phyloP scores from a whole-genome alignment of 1,140 invertebrate species.

The Drosophila virilis region DNA sequence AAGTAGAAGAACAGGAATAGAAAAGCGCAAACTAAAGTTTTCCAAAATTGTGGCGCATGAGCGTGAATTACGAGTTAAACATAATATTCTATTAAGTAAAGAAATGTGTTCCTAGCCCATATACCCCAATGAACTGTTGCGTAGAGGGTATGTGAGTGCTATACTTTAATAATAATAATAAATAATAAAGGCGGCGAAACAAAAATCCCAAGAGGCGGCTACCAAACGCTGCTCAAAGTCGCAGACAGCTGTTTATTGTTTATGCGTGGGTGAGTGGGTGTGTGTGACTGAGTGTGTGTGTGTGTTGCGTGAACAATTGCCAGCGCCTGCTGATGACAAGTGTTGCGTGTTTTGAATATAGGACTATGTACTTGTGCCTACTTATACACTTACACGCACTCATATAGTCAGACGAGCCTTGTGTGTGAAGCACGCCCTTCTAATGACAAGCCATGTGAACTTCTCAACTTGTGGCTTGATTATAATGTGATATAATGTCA shows the following conservation, averaged over 20 bases:
- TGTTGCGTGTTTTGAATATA: constrained; percentile 81
- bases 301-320: constrained; percentile 65
- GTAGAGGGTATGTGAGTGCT: constrained; percentile 20
- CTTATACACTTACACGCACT: constrained; percentile 17
- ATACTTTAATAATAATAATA: constrained; percentile 26
- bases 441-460: constrained; percentile 67
- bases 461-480: constrained; percentile 59
- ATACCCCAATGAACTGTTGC: no score
- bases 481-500: constrained; percentile 42
- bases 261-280: constrained; percentile 19
- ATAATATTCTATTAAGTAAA: no score
- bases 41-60: no score
- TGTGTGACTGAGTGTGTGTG: constrained; percentile 14
- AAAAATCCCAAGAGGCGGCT: constrained; percentile 29
- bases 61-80: no score
- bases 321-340: constrained; percentile 75
- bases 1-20: no score
- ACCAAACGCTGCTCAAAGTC: constrained; percentile 27
- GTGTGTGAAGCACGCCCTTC: constrained; percentile 30
- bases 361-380: constrained; percentile 37
- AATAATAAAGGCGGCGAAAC: constrained; percentile 19
- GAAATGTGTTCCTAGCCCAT: no score
- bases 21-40: no score
- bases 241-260: constrained; percentile 29
- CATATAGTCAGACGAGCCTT: constrained; percentile 16